phyloP scores from a whole-genome alignment of 2,888 invertebrate genomes.

The Aelia acuminata region DNA sequence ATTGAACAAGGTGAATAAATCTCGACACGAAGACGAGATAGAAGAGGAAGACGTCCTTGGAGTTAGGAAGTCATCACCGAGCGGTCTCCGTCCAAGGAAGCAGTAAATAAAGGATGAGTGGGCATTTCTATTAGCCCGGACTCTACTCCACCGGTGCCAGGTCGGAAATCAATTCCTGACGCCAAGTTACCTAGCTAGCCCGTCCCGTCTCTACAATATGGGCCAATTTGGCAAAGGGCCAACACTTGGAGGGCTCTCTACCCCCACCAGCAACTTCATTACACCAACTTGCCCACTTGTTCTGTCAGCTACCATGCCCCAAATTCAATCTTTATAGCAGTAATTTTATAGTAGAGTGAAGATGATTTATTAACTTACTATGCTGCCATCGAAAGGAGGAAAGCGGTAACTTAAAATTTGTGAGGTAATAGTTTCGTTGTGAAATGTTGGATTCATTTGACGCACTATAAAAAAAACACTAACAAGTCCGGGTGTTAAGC shows the following conservation, averaged over 20 bases:
- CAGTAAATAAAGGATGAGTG: slow-evolving; percentile 39
- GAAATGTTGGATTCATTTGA: no score
- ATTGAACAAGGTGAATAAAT: no score
- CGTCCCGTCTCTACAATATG: slow-evolving; percentile 17
- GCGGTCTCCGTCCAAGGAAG: not conserved
- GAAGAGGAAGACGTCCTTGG: not conserved
- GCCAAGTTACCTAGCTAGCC: slow-evolving; percentile 29
- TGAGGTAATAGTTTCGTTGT: no score
- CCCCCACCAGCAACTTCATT: slow-evolving; percentile 25
- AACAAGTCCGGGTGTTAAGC: no score
- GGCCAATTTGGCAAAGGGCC: slow-evolving; percentile 31
- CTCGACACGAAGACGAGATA: not conserved
- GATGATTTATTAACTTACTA: not conserved
- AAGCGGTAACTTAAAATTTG: no score
- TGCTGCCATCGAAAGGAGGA: no score
- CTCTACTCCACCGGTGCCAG: slow-evolving; percentile 11
- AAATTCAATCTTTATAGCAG: slow-evolving; percentile 18
- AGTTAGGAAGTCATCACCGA: not conserved
- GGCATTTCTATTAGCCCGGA: slow-evolving; percentile 29
- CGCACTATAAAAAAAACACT: no score
- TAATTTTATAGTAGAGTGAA: not conserved
- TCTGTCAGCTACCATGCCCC: not conserved
- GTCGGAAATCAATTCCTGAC: slow-evolving; percentile 30
- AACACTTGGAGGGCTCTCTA: slow-evolving; percentile 20
- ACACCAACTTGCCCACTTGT: slow-evolving; percentile 41